phyloP scores from a whole-genome alignment of 2,888 invertebrate species.

The Prosopocoilus inquinatus region DNA sequence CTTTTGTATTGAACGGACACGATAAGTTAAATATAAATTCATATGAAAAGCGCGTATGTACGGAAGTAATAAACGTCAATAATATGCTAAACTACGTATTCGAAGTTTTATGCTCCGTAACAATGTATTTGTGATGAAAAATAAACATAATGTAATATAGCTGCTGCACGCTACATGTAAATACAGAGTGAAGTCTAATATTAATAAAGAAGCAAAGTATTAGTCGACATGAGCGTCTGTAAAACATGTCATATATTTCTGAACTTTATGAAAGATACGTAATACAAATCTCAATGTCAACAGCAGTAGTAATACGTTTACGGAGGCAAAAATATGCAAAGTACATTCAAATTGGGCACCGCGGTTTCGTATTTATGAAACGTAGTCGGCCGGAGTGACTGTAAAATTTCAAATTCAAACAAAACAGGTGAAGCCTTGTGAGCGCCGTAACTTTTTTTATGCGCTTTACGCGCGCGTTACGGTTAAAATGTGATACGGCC shows the following conservation, averaged over 20 bases:
- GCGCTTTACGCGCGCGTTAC: slow-evolving; percentile 11
- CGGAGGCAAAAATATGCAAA: background rate
- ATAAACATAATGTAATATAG: slow-evolving; percentile 4
- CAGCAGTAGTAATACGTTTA: slow-evolving; percentile 16
- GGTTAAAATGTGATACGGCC: slow-evolving; percentile 4
- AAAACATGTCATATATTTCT: slow-evolving; percentile 42
- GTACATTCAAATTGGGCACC: slow-evolving; percentile 1
- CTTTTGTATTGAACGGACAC: no score
- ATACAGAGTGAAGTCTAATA: slow-evolving; percentile 41
- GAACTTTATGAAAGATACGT: slow-evolving; percentile 42
- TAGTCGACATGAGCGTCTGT: slow-evolving; percentile 33
- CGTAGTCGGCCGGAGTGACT: no score
- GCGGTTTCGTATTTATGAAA: no score
- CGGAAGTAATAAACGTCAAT: no score
- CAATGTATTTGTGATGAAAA: background rate
- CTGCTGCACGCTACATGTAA: slow-evolving; percentile 37
- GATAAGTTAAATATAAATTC: no score
- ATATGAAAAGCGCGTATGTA: no score
- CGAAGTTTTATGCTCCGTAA: background rate
- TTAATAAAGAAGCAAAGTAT: slow-evolving; percentile 47
- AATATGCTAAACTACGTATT: no score
- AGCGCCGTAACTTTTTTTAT: slow-evolving; percentile 22
- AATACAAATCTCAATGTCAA: slow-evolving; percentile 29
- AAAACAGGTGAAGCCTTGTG: slow-evolving; percentile 26
- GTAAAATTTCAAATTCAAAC: slow-evolving; percentile 15